phyloP scores from a whole-genome alignment of 2,113 vertebrate genomes.

The Daboia siamensis region DNA sequence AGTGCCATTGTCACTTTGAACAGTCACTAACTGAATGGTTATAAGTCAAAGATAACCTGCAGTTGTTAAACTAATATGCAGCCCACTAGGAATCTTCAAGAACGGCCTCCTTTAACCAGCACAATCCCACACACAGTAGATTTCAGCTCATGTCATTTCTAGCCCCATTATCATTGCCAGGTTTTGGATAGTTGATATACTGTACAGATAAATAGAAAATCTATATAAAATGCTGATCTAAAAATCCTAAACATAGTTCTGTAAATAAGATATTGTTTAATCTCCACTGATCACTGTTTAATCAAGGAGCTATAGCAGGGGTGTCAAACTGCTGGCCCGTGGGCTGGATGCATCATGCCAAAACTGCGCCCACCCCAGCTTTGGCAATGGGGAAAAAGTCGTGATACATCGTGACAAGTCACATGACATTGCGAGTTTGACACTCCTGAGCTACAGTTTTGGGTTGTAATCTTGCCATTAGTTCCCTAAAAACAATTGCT shows the following conservation, averaged over 20 bases:
- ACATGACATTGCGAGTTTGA: too few species aligned
- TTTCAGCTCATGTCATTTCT: neutral
- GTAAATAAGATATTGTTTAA: neutral
- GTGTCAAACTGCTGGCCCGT: too few species aligned
- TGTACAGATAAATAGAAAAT: neutral
- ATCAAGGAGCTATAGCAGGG: neutral
- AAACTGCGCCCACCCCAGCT: too few species aligned
- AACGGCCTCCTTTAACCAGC: neutral
- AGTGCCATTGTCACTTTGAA: too few species aligned
- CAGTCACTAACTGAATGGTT: too few species aligned
- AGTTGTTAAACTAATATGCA: neutral
- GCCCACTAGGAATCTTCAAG: neutral
- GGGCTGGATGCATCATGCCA: too few species aligned
- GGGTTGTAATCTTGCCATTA: neutral
- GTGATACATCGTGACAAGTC: too few species aligned
- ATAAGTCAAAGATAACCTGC: too few species aligned
- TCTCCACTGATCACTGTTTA: neutral
- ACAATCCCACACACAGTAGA: neutral
- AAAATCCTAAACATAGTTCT: neutral
- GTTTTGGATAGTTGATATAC: neutral
- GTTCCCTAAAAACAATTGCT: neutral
- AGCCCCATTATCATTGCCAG: neutral
- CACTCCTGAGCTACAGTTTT: neutral
- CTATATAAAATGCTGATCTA: neutral
- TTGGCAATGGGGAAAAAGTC: too few species aligned